These are phyloP conservation scores for Drymodes brunneopygia DNA, from an alignment of 2,113 vertebrate genomes.

Conservation along the genomic window DNA sequence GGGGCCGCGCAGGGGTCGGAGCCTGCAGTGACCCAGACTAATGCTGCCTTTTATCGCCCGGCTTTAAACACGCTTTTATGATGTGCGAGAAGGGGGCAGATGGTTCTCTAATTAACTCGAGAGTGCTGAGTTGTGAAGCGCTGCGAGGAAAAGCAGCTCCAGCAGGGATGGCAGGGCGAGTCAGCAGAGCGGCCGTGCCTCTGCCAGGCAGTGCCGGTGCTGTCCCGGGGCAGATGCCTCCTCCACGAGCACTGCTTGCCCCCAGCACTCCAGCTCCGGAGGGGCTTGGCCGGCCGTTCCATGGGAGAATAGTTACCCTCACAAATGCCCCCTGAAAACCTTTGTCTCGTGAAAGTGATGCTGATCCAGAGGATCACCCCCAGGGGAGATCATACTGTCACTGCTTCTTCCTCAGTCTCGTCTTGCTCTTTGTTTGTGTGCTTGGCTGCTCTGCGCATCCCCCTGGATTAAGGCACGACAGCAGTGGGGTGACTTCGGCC, in stretches of 20 bases:
- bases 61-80: conserved; percentile 47
- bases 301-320: background rate
- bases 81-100: conserved; percentile 53
- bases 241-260: background rate
- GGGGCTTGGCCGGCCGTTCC: background rate
- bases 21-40: background rate
- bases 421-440: background rate
- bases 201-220: background rate
- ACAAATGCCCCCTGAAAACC: background rate
- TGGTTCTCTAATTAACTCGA: conserved; percentile 52
- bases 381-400: rapidly evolving
- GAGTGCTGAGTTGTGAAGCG: conserved; percentile 52
- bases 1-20: background rate
- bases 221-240: background rate
- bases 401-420: background rate
- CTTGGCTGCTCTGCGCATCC: background rate
- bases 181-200: background rate
- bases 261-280: background rate
- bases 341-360: background rate
- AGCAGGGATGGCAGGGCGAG: background rate
- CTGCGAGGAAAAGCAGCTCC: conserved; percentile 27
- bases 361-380: background rate
- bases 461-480: rapidly evolving
- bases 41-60: conserved; percentile 36
- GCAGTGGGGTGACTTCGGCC: background rate